Base-by-base conservation (phyloP, 2,888 invertebrate species). In the Agrotis clavis region DNA sequence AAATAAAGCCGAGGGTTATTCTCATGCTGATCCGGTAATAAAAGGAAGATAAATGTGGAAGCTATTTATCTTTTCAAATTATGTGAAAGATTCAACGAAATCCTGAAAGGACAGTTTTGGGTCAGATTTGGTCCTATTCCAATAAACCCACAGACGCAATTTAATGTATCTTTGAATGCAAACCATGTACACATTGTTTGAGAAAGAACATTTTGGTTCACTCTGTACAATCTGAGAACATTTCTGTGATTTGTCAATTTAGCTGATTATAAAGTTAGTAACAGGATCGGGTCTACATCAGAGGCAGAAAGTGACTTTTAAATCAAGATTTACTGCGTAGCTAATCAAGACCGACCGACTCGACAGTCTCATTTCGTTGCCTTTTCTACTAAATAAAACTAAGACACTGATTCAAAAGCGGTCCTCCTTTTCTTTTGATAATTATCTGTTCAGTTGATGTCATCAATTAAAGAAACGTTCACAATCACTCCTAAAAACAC, bases 1-100 rank as follows among this genome's bases (percentile, higher is more conserved):
- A 79, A 80, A 82, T 80, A 74, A 82, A 80, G 60, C 67, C 57
- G 69, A 77, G 74, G 71, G 76, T 69, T 79, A 63, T 76, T 70
- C 77, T 69, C 65, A 65, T 75, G 41, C 69, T 67, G 71, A 82
- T 77, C 69, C 56, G 60, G 67, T 71, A 79, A 74, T 82, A 82
- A 77, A 79, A 67, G 67, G 71, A 69, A 69, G 68, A 79, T 79
- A 65, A 79, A 79, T 63, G 67, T 79, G 53, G 47, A 67, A 71
- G 67, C 69, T 70, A 80, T 74, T 74, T 74, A 77, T 74, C 53
- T 77, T 68, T 67, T 69, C 61, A 67, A 72, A 70, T 74, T 66
- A 71, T 74, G 41, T 63, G 61, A 67, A 70, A 63, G 56, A 65
- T 65, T 71, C 59, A 63, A 56, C 25, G 41, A 70, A 78, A 78